Conservation (phyloP, 2,113 vertebrate species). For the Erinaceus europaeus region DNA sequence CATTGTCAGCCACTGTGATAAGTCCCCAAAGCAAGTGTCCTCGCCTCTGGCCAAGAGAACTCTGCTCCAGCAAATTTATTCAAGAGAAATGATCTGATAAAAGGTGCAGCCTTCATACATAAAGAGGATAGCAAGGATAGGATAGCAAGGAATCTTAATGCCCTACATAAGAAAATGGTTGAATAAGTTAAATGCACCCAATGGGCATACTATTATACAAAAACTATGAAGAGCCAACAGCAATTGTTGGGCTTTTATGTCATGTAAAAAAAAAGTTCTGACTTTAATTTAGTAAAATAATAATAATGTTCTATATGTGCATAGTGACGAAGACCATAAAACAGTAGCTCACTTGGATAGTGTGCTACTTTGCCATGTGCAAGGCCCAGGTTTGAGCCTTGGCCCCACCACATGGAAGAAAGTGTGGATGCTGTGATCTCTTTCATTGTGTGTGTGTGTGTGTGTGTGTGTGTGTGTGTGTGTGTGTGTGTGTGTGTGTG, state of each 20-base stretch:
- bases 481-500: too few species aligned
- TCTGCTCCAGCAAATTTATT: neutral
- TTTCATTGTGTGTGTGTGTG: too few species aligned
- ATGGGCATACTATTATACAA: too few species aligned
- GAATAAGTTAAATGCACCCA: neutral
- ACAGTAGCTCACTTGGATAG: too few species aligned
- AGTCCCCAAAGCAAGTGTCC: fast-evolving
- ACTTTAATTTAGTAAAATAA: neutral
- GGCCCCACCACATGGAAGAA: too few species aligned
- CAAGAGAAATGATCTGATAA: neutral
- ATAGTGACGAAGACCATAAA: neutral
- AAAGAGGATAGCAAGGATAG: neutral
- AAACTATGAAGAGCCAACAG: neutral
- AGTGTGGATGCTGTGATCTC: too few species aligned
- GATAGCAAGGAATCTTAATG: neutral
- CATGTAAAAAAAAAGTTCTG: neutral
- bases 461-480: too few species aligned
- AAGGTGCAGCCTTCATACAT: neutral
- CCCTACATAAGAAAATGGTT: neutral
- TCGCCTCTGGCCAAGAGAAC: neutral
- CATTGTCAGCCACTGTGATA: fast-evolving
- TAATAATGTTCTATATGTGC: neutral
- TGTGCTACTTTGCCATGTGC: too few species aligned
- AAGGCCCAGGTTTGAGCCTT: too few species aligned
- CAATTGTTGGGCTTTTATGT: neutral